Percentiles rank a stretch among this genome's conserved stretches.
These are phyloP conservation scores for Pristionchus entomophagus DNA, from an alignment of 2,888 invertebrate genomes.

Conservation along the genomic window DNA sequence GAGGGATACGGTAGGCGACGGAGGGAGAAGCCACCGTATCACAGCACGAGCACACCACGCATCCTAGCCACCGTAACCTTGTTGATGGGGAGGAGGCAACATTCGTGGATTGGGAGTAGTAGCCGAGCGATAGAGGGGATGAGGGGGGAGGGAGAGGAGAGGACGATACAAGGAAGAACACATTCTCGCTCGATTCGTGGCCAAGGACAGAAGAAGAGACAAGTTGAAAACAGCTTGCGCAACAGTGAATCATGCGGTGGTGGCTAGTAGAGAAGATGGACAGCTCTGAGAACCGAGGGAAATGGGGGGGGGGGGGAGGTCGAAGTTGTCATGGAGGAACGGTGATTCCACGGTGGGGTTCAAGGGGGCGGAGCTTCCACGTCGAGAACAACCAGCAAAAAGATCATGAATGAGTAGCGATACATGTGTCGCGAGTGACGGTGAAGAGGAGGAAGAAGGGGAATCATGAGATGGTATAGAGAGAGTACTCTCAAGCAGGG, in stretches of 20 bases:
- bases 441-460: no score
- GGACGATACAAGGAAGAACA: slow-evolving; percentile 29
- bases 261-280: not conserved
- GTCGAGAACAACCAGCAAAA: not conserved
- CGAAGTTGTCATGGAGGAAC: not conserved
- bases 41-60: not conserved
- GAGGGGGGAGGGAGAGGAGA: not conserved
- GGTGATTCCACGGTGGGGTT: not conserved
- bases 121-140: not conserved
- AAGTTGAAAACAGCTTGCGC: slow-evolving; percentile 42
- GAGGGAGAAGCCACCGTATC: not conserved
- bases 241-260: slow-evolving; percentile 38
- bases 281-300: not conserved
- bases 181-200: slow-evolving; percentile 14
- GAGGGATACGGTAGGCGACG: not conserved
- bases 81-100: not conserved
- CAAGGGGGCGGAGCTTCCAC: not conserved
- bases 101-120: slow-evolving; percentile 12
- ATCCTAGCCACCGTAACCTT: not conserved
- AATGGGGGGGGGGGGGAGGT: not conserved
- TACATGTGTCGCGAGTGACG: no score
- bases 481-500: slow-evolving; percentile 13
- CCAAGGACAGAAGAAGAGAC: slow-evolving; percentile 29
- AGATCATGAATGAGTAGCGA: not conserved
- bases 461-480: not conserved